Percentiles rank a stretch among this genome's conserved stretches.
Evolutionary conservation across 2,797 vertebrate genomes (phyloP).

Genomic region (Strix occidentalis): DNA sequence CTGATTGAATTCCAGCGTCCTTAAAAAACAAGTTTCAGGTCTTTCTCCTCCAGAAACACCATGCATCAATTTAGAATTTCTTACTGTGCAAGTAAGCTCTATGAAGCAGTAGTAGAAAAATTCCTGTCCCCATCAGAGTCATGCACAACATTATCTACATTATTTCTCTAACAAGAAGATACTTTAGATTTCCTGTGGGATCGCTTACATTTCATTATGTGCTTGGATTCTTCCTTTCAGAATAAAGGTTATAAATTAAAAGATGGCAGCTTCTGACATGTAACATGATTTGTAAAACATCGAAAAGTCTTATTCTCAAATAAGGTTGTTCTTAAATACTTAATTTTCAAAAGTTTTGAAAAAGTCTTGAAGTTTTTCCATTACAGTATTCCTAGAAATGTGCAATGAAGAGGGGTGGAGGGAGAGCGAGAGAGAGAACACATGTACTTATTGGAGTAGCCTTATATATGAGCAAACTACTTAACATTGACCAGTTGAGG

Average conservation of each 20-base stretch:
- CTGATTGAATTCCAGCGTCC: not conserved
- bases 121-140: not conserved
- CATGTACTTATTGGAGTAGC: not conserved
- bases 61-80: not conserved
- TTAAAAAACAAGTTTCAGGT: not conserved
- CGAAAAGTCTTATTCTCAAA: not conserved
- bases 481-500: not conserved
- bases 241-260: not conserved
- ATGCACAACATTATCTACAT: not conserved
- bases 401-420: not conserved
- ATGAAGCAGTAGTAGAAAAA: not conserved
- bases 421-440: rapidly evolving
- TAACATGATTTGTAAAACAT: not conserved
- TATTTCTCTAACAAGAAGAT: not conserved
- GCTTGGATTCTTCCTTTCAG: not conserved
- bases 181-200: not conserved
- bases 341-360: not conserved
- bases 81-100: not conserved
- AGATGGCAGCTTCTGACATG: not conserved
- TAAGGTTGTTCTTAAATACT: not conserved
- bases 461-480: not conserved
- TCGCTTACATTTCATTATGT: not conserved
- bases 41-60: not conserved
- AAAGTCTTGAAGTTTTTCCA: not conserved
- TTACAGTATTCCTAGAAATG: not conserved